These are phyloP conservation scores for Smittia sp. DNA, from an alignment of 2,888 invertebrate species.

Conservation along the genomic window DNA sequence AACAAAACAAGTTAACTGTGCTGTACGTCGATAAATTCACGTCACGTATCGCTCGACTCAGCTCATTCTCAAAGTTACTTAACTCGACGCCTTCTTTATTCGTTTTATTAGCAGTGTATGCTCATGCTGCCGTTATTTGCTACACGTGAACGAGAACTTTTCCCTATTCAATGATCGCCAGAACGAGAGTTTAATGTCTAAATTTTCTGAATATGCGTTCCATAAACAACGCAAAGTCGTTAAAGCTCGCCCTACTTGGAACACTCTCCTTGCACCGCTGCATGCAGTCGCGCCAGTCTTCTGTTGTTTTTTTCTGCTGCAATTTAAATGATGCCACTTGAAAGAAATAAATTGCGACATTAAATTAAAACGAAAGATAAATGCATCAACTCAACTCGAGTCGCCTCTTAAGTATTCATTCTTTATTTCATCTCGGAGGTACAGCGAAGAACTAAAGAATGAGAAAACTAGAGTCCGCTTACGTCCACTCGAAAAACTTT, in stretches of 20 bases:
- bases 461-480: background rate
- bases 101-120: too few relatives aligned
- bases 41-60: too few relatives aligned
- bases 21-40: too few relatives aligned
- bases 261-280: background rate
- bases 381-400: constrained; percentile 18
- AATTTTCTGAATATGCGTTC: background rate
- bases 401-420: background rate
- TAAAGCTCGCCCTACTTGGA: background rate
- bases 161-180: too few relatives aligned
- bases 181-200: background rate
- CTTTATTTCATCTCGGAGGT: background rate
- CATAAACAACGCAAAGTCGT: background rate
- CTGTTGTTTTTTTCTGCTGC: background rate
- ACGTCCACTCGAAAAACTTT: background rate
- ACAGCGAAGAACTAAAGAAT: background rate
- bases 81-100: too few relatives aligned
- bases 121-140: too few relatives aligned
- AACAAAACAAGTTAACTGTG: too few relatives aligned
- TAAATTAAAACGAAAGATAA: constrained; percentile 29
- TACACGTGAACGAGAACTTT: too few relatives aligned
- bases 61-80: too few relatives aligned
- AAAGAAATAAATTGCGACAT: constrained; percentile 28
- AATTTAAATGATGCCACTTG: background rate
- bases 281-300: background rate